Evolutionary conservation across 2,797 vertebrate genomes (phyloP), one percentile per base, ranked within the genome.

Genomic region (Sebastes paucispinis): DNA sequence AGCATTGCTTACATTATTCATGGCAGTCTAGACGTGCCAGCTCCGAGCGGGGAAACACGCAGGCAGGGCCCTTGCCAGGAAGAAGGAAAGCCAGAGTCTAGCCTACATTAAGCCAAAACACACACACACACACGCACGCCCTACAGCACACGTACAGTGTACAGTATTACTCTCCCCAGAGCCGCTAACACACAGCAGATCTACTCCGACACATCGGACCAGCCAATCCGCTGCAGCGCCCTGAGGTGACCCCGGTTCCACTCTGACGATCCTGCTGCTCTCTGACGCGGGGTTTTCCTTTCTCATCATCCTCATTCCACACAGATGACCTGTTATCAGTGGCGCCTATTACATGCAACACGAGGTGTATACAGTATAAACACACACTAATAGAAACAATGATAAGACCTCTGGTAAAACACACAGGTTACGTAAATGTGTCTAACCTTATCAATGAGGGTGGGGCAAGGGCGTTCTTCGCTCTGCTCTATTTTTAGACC

Each of bases 1-100:
- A 87, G 87, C 70, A 50, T 80, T 67, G 80, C 79, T 84, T 95
- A 72, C 91, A 95, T 95, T 95, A 95, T 94, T 95, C 89, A 95
- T 91, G 70, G 82, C 47, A 75, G 88, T 93, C 90, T 92, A 91
- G 90, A 89, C 88, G 50, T 90, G 77, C 76, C 83, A 86, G 81
- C 81, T 87, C 87, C 59, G 79, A 89, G 84, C 8, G 25, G 84
- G 91, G 90, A 91, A 93, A 88, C 87, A 91, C 92, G 86, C 70
- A 72, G 88, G 88, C 81, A 87, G 82, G 65, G 77, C 70, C 43
- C 69, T 80, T 90, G 86, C 91, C 90, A 92, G 88, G 75, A 87
- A 88, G 83, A 88, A 81, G 70, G 67, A 78, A 85, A 88, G 80
- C 84, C 83, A 79, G 66, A 87, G 74, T 76, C 43, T 22, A 82